Evolutionary conservation across 1,140 invertebrate genomes (phyloP), one percentile per base, ranked within the genome.

Genomic region (Dendrolimus kikuchii): DNA sequence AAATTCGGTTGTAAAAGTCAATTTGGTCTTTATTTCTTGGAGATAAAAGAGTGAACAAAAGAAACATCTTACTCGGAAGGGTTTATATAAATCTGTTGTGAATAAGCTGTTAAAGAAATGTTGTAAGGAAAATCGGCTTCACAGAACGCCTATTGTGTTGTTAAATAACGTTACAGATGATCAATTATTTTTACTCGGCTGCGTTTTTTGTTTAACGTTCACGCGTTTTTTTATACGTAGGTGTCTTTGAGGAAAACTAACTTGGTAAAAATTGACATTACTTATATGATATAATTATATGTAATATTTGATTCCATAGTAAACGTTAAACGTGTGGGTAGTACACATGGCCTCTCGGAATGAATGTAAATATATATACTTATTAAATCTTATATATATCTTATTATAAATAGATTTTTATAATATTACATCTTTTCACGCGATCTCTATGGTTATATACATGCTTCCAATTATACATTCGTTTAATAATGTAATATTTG

Each of bases 41-140:
- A 44, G 49, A 38, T 51, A 60, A 59, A 61, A 61, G 55, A 53
- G 52, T 58, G 46, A 55, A 51, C 9, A 36, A n/a, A 38, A 9
- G 40, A 37, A 23, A n/a, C 38, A 38, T 57, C 54, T 67, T 74
- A 60, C 63, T 52, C 39, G 40, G 40, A 61, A 23, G 60, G 62
- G 66, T 64, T 70, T 53, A 49, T 70, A 67, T 64, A 64, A 62
- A 57, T 65, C 55, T 54, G 60, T 69, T 59, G 46, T 46, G 49
- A 66, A 53, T 64, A 55, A 66, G 54, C 49, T 44, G 56, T 52
- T 46, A 50, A 59, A 62, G 49, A 52, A 55, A 53, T 62, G 23
- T 23, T 23, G 49, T 53, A 41, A 38, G 48, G 43, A 55, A 60
- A 58, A 10, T 64, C 52, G 49, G 48, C 57, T 41, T 54, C 44